These are phyloP conservation scores for Stegodyphus mimosarum DNA, from an alignment of 1,140 invertebrate genomes.

Conservation along the genomic window DNA sequence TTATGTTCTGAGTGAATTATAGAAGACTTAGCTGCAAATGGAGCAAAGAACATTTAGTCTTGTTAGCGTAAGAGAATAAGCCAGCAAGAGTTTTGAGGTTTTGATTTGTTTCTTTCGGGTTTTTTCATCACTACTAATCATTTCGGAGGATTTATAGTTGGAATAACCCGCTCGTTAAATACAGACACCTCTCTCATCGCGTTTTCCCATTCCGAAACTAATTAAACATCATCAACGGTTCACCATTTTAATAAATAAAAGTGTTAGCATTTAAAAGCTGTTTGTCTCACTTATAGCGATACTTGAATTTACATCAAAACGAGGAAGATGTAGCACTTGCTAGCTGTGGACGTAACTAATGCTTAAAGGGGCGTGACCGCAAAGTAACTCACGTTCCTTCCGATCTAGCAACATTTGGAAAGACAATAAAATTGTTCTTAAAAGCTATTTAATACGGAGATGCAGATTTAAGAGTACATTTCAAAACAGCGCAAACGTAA, in stretches of 20 bases:
- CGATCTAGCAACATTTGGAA: background rate
- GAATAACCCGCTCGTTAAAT: conserved; percentile 28
- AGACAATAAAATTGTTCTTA: too few relatives aligned
- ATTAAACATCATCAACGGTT: conserved; percentile 46
- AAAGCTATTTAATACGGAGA: too few relatives aligned
- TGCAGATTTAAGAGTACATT: too few relatives aligned
- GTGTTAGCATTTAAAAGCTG: background rate
- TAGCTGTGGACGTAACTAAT: background rate
- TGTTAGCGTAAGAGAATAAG: conserved; percentile 48
- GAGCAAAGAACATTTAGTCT: conserved; percentile 49
- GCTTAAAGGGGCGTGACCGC: background rate
- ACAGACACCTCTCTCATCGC: conserved; percentile 7
- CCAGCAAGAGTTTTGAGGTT: conserved; percentile 28
- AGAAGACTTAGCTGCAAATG: conserved; percentile 46
- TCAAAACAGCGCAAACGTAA: too few relatives aligned
- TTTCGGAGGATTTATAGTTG: conserved; percentile 34
- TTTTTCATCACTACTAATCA: conserved; percentile 18
- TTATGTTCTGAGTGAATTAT: conserved; percentile 42
- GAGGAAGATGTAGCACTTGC: background rate
- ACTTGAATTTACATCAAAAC: background rate
- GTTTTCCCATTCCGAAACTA: conserved; percentile 23
- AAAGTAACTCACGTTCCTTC: background rate
- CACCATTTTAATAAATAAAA: conserved; percentile 40
- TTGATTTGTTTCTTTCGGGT: background rate
- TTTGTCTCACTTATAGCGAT: conserved; percentile 33